A percentile compares a stretch with the other conserved stretches of the same genome.
Evolutionary conservation across 2,113 vertebrate species (phyloP).

Genomic region (Nothocercus nigrocapillus): DNA sequence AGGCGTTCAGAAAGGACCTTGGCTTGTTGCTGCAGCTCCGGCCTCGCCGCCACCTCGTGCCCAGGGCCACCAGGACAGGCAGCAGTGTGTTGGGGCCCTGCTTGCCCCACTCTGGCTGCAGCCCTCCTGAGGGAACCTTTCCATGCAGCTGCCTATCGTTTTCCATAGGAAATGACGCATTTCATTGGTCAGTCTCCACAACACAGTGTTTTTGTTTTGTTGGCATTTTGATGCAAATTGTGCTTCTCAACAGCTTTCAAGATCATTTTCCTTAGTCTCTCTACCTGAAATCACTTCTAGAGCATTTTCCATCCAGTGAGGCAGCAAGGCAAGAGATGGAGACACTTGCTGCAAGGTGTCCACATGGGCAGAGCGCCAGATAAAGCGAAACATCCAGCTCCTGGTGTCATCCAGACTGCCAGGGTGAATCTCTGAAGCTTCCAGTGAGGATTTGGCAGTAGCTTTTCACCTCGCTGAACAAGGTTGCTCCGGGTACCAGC

Average conservation of each 20-base stretch:
- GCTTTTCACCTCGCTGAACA: background rate
- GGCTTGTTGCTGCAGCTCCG: background rate
- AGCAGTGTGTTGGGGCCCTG: background rate
- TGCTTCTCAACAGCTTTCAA: background rate
- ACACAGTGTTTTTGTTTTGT: background rate
- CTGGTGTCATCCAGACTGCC: background rate
- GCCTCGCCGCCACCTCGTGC: background rate
- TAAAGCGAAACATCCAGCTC: background rate
- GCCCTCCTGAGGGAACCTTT: background rate
- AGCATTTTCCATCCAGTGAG: background rate
- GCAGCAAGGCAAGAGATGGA: background rate
- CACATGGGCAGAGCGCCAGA: background rate
- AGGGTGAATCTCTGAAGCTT: background rate
- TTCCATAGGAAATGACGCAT: background rate
- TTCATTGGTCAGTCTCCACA: background rate
- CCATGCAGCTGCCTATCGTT: background rate
- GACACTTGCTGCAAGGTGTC: background rate
- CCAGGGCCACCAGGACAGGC: background rate
- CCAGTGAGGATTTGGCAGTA: background rate
- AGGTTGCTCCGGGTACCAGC: background rate
- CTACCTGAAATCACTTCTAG: background rate
- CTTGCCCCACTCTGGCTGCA: background rate
- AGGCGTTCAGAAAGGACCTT: background rate
- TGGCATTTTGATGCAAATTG: background rate
- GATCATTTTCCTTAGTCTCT: background rate